Evolutionary conservation across 2,888 invertebrate genomes (phyloP).

Genomic region (Parnassius mnemosyne): DNA sequence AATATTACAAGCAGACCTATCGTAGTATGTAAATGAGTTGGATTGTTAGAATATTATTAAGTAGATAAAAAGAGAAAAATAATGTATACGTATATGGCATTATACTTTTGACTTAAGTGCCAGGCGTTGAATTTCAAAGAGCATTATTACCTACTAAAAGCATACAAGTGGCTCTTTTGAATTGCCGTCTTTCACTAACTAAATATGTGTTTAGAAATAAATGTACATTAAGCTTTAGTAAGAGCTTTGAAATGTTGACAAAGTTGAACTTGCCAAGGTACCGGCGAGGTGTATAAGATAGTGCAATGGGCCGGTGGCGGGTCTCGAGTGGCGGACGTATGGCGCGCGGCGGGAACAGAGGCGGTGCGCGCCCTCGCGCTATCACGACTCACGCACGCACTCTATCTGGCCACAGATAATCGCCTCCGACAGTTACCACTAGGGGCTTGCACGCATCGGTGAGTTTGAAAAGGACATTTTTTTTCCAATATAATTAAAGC

Average conservation of each 20-base stretch:
- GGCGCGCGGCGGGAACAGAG: conserved; percentile 79
- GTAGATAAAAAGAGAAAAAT: too few relatives aligned
- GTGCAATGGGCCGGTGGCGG: conserved; percentile 82
- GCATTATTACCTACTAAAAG: not conserved
- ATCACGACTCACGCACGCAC: conserved; percentile 75
- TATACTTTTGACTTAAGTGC: too few relatives aligned
- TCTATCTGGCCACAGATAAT: conserved; percentile 82
- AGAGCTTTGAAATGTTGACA: conserved; percentile 12
- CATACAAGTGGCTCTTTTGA: not conserved
- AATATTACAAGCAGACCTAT: too few relatives aligned
- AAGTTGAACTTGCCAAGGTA: conserved; percentile 54
- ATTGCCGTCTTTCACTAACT: not conserved
- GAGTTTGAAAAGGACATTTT: conserved; percentile 18
- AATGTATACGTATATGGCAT: too few relatives aligned
- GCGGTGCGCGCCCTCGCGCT: conserved; percentile 81
- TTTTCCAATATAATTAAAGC: too few relatives aligned
- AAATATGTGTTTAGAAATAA: conserved; percentile 6
- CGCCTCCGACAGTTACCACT: conserved; percentile 79
- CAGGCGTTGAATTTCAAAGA: not conserved
- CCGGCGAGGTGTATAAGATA: conserved; percentile 83
- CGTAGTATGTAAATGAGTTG: too few relatives aligned
- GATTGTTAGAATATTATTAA: too few relatives aligned
- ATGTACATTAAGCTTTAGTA: conserved; percentile 6
- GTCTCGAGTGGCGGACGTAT: conserved; percentile 79
- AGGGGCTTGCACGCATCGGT: conserved; percentile 71